These are phyloP conservation scores for Pyrgus malvae DNA, from an alignment of 2,888 invertebrate species.

Conservation along the genomic window DNA sequence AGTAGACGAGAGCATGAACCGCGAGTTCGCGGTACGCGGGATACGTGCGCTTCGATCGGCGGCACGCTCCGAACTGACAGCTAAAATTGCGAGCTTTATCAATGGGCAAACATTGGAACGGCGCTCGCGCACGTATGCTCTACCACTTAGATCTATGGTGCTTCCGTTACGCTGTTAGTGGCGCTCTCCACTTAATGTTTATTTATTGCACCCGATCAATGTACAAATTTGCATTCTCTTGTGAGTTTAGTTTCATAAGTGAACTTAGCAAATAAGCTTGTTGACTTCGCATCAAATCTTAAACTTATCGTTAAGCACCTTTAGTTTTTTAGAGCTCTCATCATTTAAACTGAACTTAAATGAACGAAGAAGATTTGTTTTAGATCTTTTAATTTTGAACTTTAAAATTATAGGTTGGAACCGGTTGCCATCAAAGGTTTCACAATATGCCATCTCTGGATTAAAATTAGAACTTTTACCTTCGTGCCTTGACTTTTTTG, in stretches of 20 bases:
- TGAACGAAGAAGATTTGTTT: too few species aligned
- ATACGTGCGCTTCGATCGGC: conserved; percentile 55
- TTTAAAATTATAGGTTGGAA: too few species aligned
- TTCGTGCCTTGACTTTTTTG: too few species aligned
- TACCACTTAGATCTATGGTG: conserved; percentile 67
- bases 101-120: conserved; percentile 47
- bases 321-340: too few species aligned
- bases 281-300: too few species aligned
- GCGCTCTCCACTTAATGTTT: conserved; percentile 61
- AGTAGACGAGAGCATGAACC: conserved; percentile 36
- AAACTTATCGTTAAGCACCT: too few species aligned
- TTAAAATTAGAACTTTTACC: too few species aligned
- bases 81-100: conserved; percentile 74
- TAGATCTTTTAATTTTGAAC: too few species aligned
- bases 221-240: conserved; percentile 36
- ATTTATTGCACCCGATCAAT: conserved; percentile 51
- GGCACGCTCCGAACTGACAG: conserved; percentile 66
- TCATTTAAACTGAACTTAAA: too few species aligned
- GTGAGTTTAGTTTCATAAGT: conserved; percentile 23
- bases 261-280: too few species aligned
- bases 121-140: conserved; percentile 64
- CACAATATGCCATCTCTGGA: too few species aligned
- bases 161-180: conserved; percentile 70
- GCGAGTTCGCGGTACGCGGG: conserved; percentile 40
- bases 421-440: too few species aligned